Evolutionary conservation across 2,888 invertebrate species (phyloP).

Genomic region (Philaethria dido): DNA sequence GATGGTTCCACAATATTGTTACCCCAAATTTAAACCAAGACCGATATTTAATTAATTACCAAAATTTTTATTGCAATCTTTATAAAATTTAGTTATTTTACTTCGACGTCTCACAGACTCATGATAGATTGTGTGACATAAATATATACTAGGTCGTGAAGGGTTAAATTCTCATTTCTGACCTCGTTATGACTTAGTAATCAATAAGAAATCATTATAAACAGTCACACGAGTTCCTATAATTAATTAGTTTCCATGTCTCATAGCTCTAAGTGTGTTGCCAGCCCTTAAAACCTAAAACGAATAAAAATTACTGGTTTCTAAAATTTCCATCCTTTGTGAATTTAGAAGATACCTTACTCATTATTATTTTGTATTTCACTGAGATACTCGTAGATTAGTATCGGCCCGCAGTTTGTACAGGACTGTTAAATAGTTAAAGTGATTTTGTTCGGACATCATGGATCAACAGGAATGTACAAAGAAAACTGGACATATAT

Average conservation of each 20-base stretch:
- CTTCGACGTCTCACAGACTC: too few species aligned
- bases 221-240: not conserved
- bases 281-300: not conserved
- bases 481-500: constrained; percentile 40
- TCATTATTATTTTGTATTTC: not conserved
- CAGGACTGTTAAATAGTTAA: not conserved
- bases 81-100: too few species aligned
- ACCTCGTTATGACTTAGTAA: not conserved
- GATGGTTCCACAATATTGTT: too few species aligned
- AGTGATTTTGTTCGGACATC: not conserved
- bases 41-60: too few species aligned
- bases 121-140: too few species aligned
- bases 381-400: not conserved
- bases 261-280: not conserved
- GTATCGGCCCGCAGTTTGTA: not conserved
- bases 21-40: too few species aligned
- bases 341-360: not conserved
- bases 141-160: too few species aligned
- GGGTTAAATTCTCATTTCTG: too few species aligned
- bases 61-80: too few species aligned
- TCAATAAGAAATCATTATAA: not conserved
- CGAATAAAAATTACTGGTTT: constrained; percentile 13
- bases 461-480: constrained; percentile 1
- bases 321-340: not conserved
- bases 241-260: not conserved